These are phyloP conservation scores for Montipora cactus DNA, from an alignment of 64 coral and sea anemone genomes.

Conservation along the genomic window DNA sequence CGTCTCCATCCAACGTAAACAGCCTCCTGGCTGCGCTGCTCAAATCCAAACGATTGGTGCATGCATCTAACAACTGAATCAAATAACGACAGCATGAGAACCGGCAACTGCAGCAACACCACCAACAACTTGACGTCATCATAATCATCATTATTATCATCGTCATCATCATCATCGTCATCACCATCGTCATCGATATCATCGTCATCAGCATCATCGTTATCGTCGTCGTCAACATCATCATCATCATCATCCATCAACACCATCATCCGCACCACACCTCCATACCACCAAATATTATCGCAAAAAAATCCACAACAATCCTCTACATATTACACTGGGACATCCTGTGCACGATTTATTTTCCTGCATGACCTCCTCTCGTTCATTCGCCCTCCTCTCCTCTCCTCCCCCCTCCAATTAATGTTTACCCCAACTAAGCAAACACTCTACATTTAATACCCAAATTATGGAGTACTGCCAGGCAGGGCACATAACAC, in stretches of 20 bases:
- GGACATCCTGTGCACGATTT: too few relatives aligned
- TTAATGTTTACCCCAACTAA: too few relatives aligned
- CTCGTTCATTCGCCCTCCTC: too few relatives aligned
- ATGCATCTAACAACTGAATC: constrained; percentile 81
- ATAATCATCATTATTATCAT: not conserved
- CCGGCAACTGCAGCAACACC: not conserved
- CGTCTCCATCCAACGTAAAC: constrained; percentile 75
- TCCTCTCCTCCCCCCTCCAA: too few relatives aligned
- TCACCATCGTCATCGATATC: not conserved
- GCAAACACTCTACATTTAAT: too few relatives aligned
- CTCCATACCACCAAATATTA: too few relatives aligned
- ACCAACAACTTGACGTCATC: not conserved
- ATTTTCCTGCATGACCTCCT: too few relatives aligned
- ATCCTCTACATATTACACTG: too few relatives aligned
- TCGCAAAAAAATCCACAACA: too few relatives aligned
- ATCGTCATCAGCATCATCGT: not conserved
- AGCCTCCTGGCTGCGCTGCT: constrained; percentile 88
- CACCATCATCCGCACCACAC: not conserved
- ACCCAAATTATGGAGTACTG: too few relatives aligned
- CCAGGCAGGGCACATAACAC: too few relatives aligned
- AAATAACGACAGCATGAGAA: not conserved
- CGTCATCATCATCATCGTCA: not conserved
- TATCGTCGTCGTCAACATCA: not conserved
- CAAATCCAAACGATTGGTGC: constrained; percentile 84
- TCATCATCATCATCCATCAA: not conserved